Evolutionary conservation across 2,888 invertebrate species (phyloP).

Genomic region (Athalia cordata): DNA sequence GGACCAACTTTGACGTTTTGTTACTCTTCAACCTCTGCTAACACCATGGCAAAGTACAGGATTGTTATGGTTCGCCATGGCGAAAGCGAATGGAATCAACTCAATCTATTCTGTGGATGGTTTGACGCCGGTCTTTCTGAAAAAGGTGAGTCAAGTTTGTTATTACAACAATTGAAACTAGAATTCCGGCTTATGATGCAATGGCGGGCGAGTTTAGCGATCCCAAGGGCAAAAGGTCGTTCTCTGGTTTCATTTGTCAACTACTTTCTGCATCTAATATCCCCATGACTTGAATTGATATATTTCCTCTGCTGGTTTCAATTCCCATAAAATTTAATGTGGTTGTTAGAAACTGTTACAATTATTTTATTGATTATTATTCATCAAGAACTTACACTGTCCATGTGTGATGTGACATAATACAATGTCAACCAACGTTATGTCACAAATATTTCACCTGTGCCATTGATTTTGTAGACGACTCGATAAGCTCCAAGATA

Average conservation of each 20-base stretch:
- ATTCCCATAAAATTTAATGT: too few species aligned
- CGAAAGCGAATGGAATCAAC: conserved; percentile 80
- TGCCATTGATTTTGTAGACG: not conserved
- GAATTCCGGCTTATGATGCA: conserved; percentile 6
- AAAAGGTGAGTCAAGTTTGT: conserved; percentile 73
- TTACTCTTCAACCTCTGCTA: not conserved
- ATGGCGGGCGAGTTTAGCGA: conserved; percentile 40
- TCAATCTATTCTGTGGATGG: conserved; percentile 81
- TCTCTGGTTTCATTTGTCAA: not conserved
- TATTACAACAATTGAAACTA: not conserved
- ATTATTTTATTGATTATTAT: too few species aligned
- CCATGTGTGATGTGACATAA: too few species aligned
- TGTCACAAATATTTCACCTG: not conserved
- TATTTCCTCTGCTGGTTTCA: too few species aligned
- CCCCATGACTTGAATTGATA: too few species aligned
- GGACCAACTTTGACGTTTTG: conserved; percentile 4
- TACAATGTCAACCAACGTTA: not conserved
- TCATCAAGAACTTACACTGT: not conserved
- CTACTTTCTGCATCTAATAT: not conserved
- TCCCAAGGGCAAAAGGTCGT: conserved; percentile 67
- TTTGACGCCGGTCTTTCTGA: conserved; percentile 78
- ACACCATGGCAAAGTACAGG: conserved; percentile 74
- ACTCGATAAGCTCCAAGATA: not conserved
- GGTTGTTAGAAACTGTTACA: too few species aligned
- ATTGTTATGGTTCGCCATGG: conserved; percentile 81